Evolutionary conservation across 2,888 invertebrate genomes (phyloP).

Genomic region (Phengaris alcon): DNA sequence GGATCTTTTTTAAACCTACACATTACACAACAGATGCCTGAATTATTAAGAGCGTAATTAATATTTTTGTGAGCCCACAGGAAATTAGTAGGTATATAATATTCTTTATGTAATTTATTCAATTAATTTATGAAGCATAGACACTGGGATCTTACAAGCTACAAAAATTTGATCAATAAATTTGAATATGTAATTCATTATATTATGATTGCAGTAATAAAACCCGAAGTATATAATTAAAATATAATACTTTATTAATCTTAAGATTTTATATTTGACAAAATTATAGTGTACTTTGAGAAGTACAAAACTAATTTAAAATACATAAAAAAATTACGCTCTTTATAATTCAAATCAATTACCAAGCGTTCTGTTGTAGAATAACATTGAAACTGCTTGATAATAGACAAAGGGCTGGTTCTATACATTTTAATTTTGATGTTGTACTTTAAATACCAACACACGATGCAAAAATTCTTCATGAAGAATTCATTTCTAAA

Average conservation of each 20-base stretch:
- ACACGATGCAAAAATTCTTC: neutral
- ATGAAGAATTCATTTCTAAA: neutral
- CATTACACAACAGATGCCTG: neutral
- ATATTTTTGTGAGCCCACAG: no score
- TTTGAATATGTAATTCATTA: no score
- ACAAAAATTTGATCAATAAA: no score
- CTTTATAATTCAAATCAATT: constrained; percentile 8
- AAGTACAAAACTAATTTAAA: neutral
- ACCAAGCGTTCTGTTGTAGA: neutral
- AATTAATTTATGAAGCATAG: no score
- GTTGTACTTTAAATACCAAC: neutral
- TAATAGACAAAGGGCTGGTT: neutral
- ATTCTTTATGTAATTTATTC: no score
- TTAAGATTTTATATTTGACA: constrained; percentile 6
- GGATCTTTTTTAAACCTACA: neutral
- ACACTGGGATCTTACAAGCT: no score
- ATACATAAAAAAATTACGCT: neutral
- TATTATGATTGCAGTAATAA: neutral
- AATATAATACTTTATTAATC: constrained; percentile 12
- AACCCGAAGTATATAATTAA: constrained; percentile 6
- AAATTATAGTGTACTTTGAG: neutral
- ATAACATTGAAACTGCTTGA: neutral
- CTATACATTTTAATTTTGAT: neutral
- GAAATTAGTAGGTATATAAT: no score
- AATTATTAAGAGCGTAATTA: constrained; percentile 18